Evolutionary conservation across 2,797 vertebrate genomes (phyloP).

Genomic region (Muraenolepis orangiensis): DNA sequence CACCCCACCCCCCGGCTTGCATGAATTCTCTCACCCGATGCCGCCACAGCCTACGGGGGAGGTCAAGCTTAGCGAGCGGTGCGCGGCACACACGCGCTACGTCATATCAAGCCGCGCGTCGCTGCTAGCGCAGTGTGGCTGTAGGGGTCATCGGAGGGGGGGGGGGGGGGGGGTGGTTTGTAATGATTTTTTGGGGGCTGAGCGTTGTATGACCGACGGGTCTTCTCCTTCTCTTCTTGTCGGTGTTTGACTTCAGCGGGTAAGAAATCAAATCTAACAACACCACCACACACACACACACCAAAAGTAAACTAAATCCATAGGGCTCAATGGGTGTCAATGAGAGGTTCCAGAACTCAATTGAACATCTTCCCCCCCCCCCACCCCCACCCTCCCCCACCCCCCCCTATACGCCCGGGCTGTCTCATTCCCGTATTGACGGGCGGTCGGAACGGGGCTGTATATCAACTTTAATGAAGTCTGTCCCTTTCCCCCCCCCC

Average conservation of each 20-base stretch:
- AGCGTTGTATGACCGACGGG: too few relatives aligned
- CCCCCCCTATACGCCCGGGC: too few relatives aligned
- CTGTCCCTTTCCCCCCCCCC: slow-evolving; percentile 59
- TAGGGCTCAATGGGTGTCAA: slow-evolving; percentile 63
- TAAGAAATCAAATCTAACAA: neutral
- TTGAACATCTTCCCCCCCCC: slow-evolving; percentile 51
- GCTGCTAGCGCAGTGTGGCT: slow-evolving; percentile 43
- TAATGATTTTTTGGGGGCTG: too few relatives aligned
- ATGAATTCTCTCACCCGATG: slow-evolving; percentile 64
- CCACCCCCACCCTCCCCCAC: slow-evolving; percentile 28
- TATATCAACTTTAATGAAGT: slow-evolving; percentile 73
- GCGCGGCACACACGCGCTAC: too few relatives aligned
- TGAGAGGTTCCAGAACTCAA: slow-evolving; percentile 52
- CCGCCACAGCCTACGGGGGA: slow-evolving; percentile 34
- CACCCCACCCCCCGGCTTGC: slow-evolving; percentile 53
- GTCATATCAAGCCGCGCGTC: slow-evolving; percentile 44
- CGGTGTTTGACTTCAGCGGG: too few relatives aligned
- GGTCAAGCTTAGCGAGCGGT: slow-evolving; percentile 38
- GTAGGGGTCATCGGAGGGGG: neutral
- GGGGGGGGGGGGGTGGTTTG: too few relatives aligned
- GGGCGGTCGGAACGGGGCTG: slow-evolving; percentile 55
- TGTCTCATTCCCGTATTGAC: slow-evolving; percentile 64
- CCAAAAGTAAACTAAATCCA: too few relatives aligned
- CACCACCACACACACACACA: slow-evolving; percentile 7
- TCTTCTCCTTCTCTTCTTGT: too few relatives aligned